phyloP scores from a whole-genome alignment of 30 jellyfish, hydroid and myxozoan species.

The Mastigias papua region DNA sequence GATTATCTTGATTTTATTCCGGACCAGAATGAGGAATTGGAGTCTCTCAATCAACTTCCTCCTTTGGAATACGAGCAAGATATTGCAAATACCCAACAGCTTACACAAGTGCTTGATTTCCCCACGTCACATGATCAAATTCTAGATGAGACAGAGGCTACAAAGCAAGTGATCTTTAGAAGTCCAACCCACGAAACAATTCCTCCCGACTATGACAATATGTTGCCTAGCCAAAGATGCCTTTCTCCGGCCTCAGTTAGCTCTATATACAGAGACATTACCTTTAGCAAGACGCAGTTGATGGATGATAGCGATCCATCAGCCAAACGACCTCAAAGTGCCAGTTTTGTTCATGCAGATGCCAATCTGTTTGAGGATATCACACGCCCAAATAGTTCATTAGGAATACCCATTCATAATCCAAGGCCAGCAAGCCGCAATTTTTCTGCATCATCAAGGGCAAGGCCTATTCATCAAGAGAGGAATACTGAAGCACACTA shows the following conservation, averaged over 20 bases:
- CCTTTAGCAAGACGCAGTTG: background rate
- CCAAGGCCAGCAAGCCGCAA: slow-evolving; percentile 29
- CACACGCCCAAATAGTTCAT: slow-evolving; percentile 20
- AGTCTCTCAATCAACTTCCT: slow-evolving; percentile 18
- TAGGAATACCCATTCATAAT: background rate
- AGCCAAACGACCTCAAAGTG: too few species aligned
- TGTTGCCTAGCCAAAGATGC: slow-evolving; percentile 3
- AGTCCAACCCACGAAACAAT: slow-evolving; percentile 44
- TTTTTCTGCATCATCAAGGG: slow-evolving; percentile 10
- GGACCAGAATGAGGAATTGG: slow-evolving; percentile 13
- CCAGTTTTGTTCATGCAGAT: background rate
- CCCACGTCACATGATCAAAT: background rate
- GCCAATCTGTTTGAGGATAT: background rate
- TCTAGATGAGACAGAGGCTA: slow-evolving; percentile 14
- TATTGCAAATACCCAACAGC: background rate
- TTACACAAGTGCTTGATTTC: too few species aligned
- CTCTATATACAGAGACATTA: background rate
- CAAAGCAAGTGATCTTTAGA: slow-evolving; percentile 22
- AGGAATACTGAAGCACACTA: background rate
- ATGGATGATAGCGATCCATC: too few species aligned
- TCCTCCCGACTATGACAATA: background rate
- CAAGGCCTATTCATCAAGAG: background rate
- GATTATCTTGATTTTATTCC: slow-evolving; percentile 39
- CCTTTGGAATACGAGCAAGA: slow-evolving; percentile 10
- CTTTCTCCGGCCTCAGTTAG: background rate